A percentile compares a stretch with the other conserved stretches of the same genome.
Evolutionary conservation across 2,113 vertebrate species (phyloP).

Genomic region (Takifugu flavidus): DNA sequence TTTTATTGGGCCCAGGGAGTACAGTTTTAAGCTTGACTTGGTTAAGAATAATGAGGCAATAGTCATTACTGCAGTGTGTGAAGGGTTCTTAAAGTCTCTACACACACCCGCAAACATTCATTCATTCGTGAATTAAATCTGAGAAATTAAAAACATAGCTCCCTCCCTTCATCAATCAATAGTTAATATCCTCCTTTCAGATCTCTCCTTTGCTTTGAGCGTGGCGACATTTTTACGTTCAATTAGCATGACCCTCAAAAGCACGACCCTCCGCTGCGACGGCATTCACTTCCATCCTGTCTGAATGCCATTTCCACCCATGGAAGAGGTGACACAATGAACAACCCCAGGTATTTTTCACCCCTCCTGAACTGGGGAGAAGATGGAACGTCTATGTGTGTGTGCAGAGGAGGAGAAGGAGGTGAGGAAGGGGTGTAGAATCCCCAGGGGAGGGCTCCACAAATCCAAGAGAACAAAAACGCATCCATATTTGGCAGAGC

Average conservation of each 20-base stretch:
- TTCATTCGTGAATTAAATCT: slow-evolving; percentile 12
- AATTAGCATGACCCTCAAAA: slow-evolving; percentile 54
- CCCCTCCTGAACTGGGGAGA: slow-evolving; percentile 18
- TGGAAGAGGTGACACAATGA: slow-evolving; percentile 65
- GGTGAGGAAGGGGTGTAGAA: slow-evolving; percentile 15
- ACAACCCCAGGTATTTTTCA: slow-evolving; percentile 60
- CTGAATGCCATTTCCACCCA: slow-evolving; percentile 51
- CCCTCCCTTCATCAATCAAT: slow-evolving; percentile 31
- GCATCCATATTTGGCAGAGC: slow-evolving; percentile 72
- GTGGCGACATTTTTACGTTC: slow-evolving; percentile 8
- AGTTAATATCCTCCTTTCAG: slow-evolving; percentile 23
- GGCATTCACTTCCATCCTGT: slow-evolving; percentile 29
- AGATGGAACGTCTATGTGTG: slow-evolving; percentile 18
- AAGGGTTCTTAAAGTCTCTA: neutral
- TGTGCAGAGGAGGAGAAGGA: slow-evolving; percentile 16
- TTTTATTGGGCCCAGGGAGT: neutral
- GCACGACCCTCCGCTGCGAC: slow-evolving; percentile 37
- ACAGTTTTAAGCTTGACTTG: neutral
- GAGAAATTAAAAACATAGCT: slow-evolving; percentile 7
- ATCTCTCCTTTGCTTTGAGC: slow-evolving; percentile 21
- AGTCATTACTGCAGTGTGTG: neutral
- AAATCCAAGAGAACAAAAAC: slow-evolving; percentile 71
- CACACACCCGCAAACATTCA: neutral
- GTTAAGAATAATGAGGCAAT: slow-evolving; percentile 4
- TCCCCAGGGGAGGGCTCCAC: slow-evolving; percentile 67